These are phyloP conservation scores for Emberiza fucata DNA, from an alignment of 2,113 vertebrate species.

Conservation along the genomic window DNA sequence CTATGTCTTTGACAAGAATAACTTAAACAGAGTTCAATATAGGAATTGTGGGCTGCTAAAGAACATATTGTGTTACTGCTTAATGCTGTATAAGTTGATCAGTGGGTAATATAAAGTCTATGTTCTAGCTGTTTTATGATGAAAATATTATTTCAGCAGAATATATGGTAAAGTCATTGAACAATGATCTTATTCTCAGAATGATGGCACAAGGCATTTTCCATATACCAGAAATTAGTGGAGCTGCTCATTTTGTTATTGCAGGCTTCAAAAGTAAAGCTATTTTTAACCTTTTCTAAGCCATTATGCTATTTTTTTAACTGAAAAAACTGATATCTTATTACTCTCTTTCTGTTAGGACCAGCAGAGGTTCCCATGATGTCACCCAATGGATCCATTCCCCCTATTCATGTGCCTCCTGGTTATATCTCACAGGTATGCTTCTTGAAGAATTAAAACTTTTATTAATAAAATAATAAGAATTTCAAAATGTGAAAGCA, in stretches of 20 bases:
- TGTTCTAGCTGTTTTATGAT: constrained; percentile 37
- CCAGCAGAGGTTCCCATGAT: constrained; percentile 99
- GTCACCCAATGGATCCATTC: constrained; percentile 98
- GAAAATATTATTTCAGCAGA: constrained; percentile 56
- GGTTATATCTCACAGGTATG: constrained; percentile 98
- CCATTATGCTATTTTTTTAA: neutral
- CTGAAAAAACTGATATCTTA: neutral
- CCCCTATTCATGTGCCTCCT: constrained; percentile 95
- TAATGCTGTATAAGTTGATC: constrained; percentile 46
- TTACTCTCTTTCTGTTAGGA: constrained; percentile 70
- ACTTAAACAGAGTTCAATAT: constrained; percentile 47
- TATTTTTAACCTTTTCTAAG: constrained; percentile 38
- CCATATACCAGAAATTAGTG: constrained; percentile 25
- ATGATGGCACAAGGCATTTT: constrained; percentile 22
- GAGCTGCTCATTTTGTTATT: constrained; percentile 28
- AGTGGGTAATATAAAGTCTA: constrained; percentile 35
- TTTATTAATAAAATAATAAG: neutral
- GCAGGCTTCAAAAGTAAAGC: neutral
- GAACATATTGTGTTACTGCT: constrained; percentile 45
- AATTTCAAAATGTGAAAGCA: neutral
- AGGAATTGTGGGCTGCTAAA: constrained; percentile 56
- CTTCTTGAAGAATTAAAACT: neutral
- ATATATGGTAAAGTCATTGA: constrained; percentile 49
- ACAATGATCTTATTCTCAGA: constrained; percentile 39
- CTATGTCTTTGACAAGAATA: constrained; percentile 34